Evolutionary conservation across 2,797 vertebrate genomes (phyloP), one percentile per base, ranked within the genome.

Genomic region (Choloepus didactylus): DNA sequence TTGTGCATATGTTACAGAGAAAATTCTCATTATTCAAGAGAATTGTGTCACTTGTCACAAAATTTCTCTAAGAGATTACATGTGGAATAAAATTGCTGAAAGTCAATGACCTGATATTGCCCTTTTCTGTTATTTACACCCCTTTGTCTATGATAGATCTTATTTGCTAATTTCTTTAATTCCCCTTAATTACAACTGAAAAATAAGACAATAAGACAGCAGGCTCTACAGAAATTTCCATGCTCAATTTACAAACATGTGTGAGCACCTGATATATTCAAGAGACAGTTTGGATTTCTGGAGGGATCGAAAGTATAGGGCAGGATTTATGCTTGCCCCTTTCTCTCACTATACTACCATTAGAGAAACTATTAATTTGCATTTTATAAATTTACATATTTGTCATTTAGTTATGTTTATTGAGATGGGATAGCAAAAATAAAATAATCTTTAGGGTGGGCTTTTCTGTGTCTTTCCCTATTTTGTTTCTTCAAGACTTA

Each of bases 21-120:
- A 95, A 93, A 88, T 76, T 93, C 69, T 96, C 79, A 95, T 94
- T 94, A 83, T 94, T 59, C 2, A 73, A 85, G 73, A 83, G 91
- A 95, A 95, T 95, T 93, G 31, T 89, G 64, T 95, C 80, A 87
- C 77, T 95, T 96, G 46, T 89, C 89, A 89, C 88, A 82, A 91
- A 94, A 95, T n/a, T 89, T 97, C 91, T 35, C 76, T 41, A 59
- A 91, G 81, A 94, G 66, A 89, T 89, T 93, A 94, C 9, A 95
- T 38, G 80, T 81, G 51, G 41, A 44, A 87, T 89, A 82, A 89
- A 89, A 89, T 95, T 77, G 19, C 64, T 88, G 64, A 77, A 95
- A 97, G n/a, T 15, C 46, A 91, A 92, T 97, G 95, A 95, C 89
- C 59, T 79, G n/a, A 91, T 91, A n/a, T 69, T 91, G 95, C 3